Base-by-base conservation (phyloP, 2,113 vertebrate species). In the Cygnus atratus region DNA sequence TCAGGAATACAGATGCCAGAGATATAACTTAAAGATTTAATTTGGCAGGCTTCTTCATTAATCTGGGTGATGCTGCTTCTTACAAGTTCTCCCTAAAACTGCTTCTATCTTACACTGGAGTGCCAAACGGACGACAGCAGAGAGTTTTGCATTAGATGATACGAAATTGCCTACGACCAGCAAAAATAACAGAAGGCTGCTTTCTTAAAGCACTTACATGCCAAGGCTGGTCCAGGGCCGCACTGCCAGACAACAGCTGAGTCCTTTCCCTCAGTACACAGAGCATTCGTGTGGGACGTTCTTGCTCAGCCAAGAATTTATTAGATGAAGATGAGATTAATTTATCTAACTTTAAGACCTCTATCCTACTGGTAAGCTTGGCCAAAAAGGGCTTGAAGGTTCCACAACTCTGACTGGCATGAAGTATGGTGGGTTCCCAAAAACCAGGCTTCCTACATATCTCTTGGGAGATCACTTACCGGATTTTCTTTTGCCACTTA, bases 141-240 rank as follows among this genome's bases (percentile, higher is more conserved):
- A 63, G 41, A 82, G 25, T 74, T 67, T 92, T 80, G 50, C 43
- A 59, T 43, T 80, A 59, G 44, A 85, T 74, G 35, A 67, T 68
- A 86, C 1, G 24, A 73, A 92, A 94, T 75, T 92, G 73, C 73
- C 55, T 58, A 18, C n/a, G 44, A 86, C 63, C 8, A 18, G 37
- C 41, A 88, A 88, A 93, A 92, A 57, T 84, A 92, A 84, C 11
- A 26, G 86, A 93, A 94, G 92, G 25, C 15, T 78, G 68, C 46
- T 43, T 95, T 68, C 84, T 78, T 70, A 62, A 43, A 92, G 58
- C 18, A 28, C 13, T 28, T 61, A 4, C 0, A 0, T 58, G 73
- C 70, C 71, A 92, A 88, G 50, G 37, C 55, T 70, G 50, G 46
- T 73, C 46, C 55, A 87, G 86, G 35, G 84, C 65, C 72, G 41